A percentile compares a stretch with the other conserved stretches of the same genome.
phyloP scores from a whole-genome alignment of 2,113 vertebrate genomes.

The Poicephalus gulielmi region DNA sequence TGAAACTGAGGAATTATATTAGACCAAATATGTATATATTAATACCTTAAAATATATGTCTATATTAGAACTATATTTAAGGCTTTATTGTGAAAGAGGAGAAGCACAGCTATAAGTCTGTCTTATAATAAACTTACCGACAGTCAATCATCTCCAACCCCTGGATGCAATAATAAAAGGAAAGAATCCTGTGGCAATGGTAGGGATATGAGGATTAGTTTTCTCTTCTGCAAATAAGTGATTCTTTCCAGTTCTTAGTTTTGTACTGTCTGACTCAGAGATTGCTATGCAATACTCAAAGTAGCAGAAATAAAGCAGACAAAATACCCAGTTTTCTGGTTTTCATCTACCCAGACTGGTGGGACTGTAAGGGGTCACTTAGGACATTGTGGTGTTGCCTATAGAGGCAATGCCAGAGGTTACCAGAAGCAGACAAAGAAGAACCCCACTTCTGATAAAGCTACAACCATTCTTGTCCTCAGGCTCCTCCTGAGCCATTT shows the following conservation, averaged over 20 bases:
- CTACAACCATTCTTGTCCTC: neutral
- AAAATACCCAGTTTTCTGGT: neutral
- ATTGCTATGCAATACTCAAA: neutral
- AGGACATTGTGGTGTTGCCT: neutral
- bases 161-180: neutral
- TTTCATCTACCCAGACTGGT: neutral
- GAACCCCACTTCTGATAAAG: neutral
- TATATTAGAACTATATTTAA: neutral
- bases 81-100: neutral
- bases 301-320: neutral
- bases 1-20: neutral
- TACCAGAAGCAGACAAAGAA: neutral
- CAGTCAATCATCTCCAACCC: neutral
- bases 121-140: neutral
- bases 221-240: neutral
- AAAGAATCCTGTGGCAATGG: neutral
- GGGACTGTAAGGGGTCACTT: neutral
- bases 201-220: neutral
- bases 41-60: neutral
- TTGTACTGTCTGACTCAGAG: neutral
- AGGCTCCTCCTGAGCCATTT: neutral
- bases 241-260: neutral
- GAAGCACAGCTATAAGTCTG: neutral
- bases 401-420: neutral
- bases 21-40: neutral